A percentile compares a stretch with the other conserved stretches of the same genome.
Conservation (phyloP, 2,113 vertebrate species). For the Sturnus vulgaris region DNA sequence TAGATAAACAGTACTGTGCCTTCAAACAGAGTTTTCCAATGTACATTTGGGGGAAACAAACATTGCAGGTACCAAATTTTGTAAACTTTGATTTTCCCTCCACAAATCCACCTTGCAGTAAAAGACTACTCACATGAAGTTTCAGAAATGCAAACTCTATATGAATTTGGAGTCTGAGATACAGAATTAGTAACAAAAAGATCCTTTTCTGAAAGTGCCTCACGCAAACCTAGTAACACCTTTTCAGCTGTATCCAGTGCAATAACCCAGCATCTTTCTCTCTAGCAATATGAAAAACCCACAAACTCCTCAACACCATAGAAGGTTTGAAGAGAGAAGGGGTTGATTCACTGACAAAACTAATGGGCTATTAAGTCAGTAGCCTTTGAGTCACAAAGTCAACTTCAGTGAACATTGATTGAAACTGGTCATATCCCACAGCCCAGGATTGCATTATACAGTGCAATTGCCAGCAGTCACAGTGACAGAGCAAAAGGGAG, state of each 20-base stretch:
- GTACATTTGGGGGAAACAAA: not conserved
- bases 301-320: not conserved
- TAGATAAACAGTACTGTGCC: not conserved
- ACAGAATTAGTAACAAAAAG: not conserved
- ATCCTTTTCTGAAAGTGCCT: not conserved
- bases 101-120: not conserved
- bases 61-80: not conserved
- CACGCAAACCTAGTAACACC: not conserved
- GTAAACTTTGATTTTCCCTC: not conserved
- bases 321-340: not conserved
- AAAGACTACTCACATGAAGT: not conserved
- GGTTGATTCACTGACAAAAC: not conserved
- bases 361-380: not conserved
- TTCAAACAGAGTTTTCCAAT: not conserved
- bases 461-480: not conserved
- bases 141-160: not conserved
- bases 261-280: not conserved
- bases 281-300: not conserved
- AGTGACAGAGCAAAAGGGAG: not conserved
- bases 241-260: not conserved
- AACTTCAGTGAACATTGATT: not conserved
- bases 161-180: not conserved
- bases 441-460: accelerated
- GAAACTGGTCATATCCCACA: not conserved
- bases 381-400: not conserved